Base-by-base conservation (phyloP, 2,113 vertebrate species). In the Xenopus borealis region DNA sequence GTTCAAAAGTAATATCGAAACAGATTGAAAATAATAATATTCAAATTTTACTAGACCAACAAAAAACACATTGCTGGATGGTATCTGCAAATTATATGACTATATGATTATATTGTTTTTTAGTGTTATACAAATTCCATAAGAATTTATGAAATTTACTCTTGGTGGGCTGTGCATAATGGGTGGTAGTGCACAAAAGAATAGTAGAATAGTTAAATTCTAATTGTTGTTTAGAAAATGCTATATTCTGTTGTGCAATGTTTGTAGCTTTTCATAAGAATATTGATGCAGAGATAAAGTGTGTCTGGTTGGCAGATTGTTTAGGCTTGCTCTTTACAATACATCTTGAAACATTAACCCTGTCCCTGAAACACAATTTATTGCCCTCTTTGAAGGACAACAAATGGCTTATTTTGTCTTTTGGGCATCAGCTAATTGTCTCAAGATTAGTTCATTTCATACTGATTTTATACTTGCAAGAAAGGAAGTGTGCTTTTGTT, bases 371-470 rank as follows among this genome's bases (percentile, higher is more conserved):
- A 66, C 33, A 30, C 66, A 52, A 27, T 65, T 63, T 57, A 67
- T 33, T 27, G 53, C 18, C 72, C 50, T 50, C n/a, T 57, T 33
- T 12, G 3, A 59, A 58, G 55, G 53, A 61, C 63, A 27, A 33
- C 17, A 65, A 59, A 66, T 66, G 66, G 53, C 55, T 59, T 66
- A 63, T 74, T 33, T 57, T 66, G 33, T 67, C 63, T 59, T 57
- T 14, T 46, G 63, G 72, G 53, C 52, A 74, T 40, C 44, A 68
- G 64, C 65, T 67, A 75, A 75, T 67, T 75, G 72, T 68, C n/a
- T 65, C 46, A 68, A 61, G 52, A 67, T 75, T 59, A 67, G 44
- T 58, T 65, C 13, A 62, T 47, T 11, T 62, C 44, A 47, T 59
- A 55, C 16, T 55, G 53, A 13, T 3, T 55, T 50, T 12, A n/a